phyloP scores from a whole-genome alignment of 2,113 vertebrate species.

The Desmodus rotundus region DNA sequence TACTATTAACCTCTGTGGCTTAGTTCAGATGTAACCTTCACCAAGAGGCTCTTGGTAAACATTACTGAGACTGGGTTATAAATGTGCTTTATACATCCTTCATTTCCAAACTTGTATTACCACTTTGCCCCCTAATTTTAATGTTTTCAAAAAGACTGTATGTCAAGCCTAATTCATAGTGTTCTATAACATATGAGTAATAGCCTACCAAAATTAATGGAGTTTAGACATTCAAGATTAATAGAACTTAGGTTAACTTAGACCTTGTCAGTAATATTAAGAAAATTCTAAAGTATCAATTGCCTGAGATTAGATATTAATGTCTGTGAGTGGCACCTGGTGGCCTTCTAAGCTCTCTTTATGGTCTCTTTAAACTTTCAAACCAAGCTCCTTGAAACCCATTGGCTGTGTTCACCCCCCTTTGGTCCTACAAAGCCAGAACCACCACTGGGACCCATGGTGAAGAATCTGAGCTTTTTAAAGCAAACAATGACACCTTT shows the following conservation, averaged over 20 bases:
- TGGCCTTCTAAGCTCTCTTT: neutral
- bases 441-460: neutral
- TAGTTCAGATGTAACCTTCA: neutral
- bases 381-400: neutral
- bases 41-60: neutral
- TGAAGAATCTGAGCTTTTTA: neutral
- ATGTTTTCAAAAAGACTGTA: neutral
- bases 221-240: neutral
- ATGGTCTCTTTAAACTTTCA: neutral
- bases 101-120: neutral
- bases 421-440: neutral
- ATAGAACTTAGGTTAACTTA: neutral
- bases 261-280: neutral
- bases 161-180: neutral
- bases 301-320: neutral
- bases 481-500: neutral
- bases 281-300: neutral
- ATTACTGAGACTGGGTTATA: neutral
- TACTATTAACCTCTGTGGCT: neutral
- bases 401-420: neutral
- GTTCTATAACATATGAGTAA: neutral
- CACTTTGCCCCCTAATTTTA: neutral
- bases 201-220: neutral
- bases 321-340: neutral
- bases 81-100: neutral